A percentile compares a stretch with the other conserved stretches of the same genome.
Evolutionary conservation across 37 sponge, comb jelly and placozoan genomes (phyloP).

Genomic region (Petrosia ficiformis): DNA sequence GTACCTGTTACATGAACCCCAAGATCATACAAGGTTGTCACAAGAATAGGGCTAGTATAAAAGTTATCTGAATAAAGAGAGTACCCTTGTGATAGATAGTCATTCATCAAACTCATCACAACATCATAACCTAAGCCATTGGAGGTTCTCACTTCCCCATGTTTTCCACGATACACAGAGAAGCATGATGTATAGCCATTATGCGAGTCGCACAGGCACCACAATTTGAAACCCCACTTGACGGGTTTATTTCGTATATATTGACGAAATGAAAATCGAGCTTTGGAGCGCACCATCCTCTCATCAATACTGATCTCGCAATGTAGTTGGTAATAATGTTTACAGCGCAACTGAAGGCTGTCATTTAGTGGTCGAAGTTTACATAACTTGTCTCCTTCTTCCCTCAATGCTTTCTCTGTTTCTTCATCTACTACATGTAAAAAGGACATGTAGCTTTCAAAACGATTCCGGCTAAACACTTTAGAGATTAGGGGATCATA

Average conservation of each 20-base stretch:
- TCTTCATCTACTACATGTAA: not conserved
- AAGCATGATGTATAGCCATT: slow-evolving; percentile 37
- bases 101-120: slow-evolving; percentile 10
- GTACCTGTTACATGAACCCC: slow-evolving; percentile 40
- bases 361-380: not conserved
- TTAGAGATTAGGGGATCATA: not conserved
- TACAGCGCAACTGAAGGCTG: not conserved
- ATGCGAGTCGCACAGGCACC: slow-evolving; percentile 5
- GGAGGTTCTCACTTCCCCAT: not conserved
- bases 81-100: slow-evolving; percentile 42
- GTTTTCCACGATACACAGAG: slow-evolving; percentile 38
- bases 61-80: slow-evolving; percentile 48
- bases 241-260: slow-evolving; percentile 55
- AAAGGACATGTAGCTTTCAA: not conserved
- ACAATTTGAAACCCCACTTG: slow-evolving; percentile 55
- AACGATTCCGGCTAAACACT: not conserved
- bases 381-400: slow-evolving; percentile 5
- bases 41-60: slow-evolving; percentile 22
- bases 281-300: not conserved
- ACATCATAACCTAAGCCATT: slow-evolving; percentile 36
- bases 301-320: not conserved
- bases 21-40: not conserved
- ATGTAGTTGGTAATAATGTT: not conserved
- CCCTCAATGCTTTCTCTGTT: not conserved
- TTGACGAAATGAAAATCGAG: slow-evolving; percentile 9